Evolutionary conservation across 2,888 invertebrate species (phyloP), one percentile per base, ranked within the genome.

Genomic region (Phymatocera aterrima): DNA sequence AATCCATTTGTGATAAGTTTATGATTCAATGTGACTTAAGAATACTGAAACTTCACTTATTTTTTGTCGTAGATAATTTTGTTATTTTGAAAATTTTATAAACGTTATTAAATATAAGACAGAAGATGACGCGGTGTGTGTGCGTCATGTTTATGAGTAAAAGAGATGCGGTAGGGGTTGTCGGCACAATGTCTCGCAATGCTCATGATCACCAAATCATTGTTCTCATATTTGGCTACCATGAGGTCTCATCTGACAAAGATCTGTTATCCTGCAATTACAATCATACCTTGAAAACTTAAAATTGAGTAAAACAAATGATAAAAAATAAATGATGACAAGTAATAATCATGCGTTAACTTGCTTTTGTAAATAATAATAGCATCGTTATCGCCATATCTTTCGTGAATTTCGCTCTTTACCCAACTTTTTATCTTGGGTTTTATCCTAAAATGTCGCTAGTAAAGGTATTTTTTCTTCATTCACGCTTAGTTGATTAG

Each of bases 241-340:
- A 75, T 75, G 75, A 75, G 75, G 75, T 75, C 72, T 48, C 75
- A 75, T 75, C 75, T 75, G 75, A 75, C 40, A 75, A 57, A 57
- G 75, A 75, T 75, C 75, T 75, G 75, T 57, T 75, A 57, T 60
- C 75, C 75, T 75, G 75, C 75, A 75, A 75, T 75, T 57, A 75
- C 28, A 75, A 75, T 75, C 34, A 54, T 37, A 57, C 40, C 60
- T 75, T 75, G 15, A 60, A 60, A 75, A 54, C 37, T n/a, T 72
- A 51, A 37, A 34, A 46, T 15, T 37, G 37, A 40, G 40, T n/a
- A 37, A 75, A 75, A 51, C 28, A 72, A 28, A 57, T 40, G 10
- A 72, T 61, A 24, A 12, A 31, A 1, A 24, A 61, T 8, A 28
- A 10, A 61, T 3, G 31, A 12, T 10, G 28, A 54, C 6, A 68